Conservation (phyloP, 2,888 invertebrate species). For the Mantis religiosa region DNA sequence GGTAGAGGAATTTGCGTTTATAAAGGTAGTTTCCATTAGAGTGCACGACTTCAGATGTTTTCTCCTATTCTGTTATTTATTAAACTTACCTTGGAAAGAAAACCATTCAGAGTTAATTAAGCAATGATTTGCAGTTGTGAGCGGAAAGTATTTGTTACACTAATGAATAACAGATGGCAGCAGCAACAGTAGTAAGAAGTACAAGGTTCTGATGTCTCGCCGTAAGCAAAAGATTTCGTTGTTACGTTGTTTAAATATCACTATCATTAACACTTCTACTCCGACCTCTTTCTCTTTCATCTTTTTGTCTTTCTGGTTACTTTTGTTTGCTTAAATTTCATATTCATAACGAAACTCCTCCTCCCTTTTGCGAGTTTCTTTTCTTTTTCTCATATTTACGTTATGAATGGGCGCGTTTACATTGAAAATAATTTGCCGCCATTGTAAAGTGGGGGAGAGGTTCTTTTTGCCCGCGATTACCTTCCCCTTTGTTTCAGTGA, state of each 20-base stretch:
- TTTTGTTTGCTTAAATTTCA: conserved; percentile 13
- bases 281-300: neutral
- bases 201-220: neutral
- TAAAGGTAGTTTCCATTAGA: too few species aligned
- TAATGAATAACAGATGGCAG: neutral
- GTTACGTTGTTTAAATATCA: neutral
- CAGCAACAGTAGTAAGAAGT: neutral
- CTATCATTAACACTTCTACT: neutral
- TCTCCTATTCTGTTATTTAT: too few species aligned
- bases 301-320: neutral
- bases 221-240: neutral
- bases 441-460: conserved; percentile 4
- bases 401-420: conserved; percentile 21
- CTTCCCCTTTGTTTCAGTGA: conserved; percentile 26
- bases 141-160: neutral
- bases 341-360: conserved; percentile 7
- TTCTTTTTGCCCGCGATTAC: conserved; percentile 26
- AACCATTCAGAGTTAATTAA: too few species aligned
- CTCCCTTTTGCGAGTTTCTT: neutral
- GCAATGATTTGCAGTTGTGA: too few species aligned
- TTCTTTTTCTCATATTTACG: conserved; percentile 13
- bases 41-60: too few species aligned
- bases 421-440: conserved; percentile 28
- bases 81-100: too few species aligned
- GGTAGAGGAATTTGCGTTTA: too few species aligned